Base-by-base conservation (phyloP, 2,888 invertebrate species). In the Cacoxenus indagator region DNA sequence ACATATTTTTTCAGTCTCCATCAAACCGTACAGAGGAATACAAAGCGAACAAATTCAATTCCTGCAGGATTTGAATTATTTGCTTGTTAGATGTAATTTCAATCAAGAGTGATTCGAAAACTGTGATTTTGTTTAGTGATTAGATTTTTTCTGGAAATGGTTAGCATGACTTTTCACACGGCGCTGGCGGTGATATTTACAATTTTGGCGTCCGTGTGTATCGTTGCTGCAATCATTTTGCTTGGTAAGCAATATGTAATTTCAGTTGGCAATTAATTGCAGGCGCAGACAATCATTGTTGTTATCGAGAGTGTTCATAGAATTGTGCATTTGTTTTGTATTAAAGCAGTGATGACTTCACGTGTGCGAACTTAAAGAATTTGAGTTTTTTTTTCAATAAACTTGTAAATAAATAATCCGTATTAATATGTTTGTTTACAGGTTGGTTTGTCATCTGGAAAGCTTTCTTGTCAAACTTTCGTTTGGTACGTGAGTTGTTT, bases 381-480 rank as follows among this genome's bases (percentile, higher is more conserved):
- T 67, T 68, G 70, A 67, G 64, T 66, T 67, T 57, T 27, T 68
- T 61, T 43, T 9, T 29, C n/a, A 29, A 19, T 26, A 24, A n/a
- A 37, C 45, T 45, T 59, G 17, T 55, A 5, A 46, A n/a, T 64
- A n/a, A n/a, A n/a, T n/a, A n/a, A n/a, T n/a, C n/a, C n/a, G n/a
- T n/a, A n/a, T n/a, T n/a, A 45, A 54, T 62, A 61, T 72, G 82
- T 85, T 92, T 92, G 1, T 5, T 57, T 57, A 11, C 89, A 96
- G 96, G 95, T 84, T 96, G 96, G 96, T 96, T 93, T 88, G 90
- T 95, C 71, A 95, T 96, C 76, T 97, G 96, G 96, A 95, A 94
- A 89, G 92, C 95, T 76, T 95, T 96, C 88, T 89, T 97, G 67
- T 95, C 95, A 19, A 92, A 94, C 84, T 97, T 96, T 88, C 92